Evolutionary conservation across 2,113 vertebrate species (phyloP), one percentile per base, ranked within the genome.

Genomic region (Gavialis gangeticus): DNA sequence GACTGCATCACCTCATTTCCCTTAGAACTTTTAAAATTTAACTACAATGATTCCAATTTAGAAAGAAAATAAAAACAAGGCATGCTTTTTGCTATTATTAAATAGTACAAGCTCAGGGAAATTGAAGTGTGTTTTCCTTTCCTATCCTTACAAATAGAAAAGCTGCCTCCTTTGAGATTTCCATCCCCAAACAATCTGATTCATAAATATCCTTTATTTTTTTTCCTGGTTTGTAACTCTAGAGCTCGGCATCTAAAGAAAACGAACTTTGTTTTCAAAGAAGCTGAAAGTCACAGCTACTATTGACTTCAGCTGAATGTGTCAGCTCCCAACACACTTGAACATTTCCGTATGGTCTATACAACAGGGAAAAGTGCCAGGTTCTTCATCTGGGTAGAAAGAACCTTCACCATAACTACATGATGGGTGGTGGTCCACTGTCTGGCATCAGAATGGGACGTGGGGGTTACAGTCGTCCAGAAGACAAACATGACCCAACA

Each of bases 71-170:
- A 18, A 34, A 59, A 73, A 75, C 5, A 55, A 28, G 64, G 5
- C 55, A 2, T 84, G 54, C 46, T 2, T 16, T 9, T 0, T 21
- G 14, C 27, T 12, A 19, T 34, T 37, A 37, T 37, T 24, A 71
- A 24, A 71, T 80, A 55, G 14, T 73, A 22, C 3, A 84, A 79
- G 12, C 16, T 87, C 66, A 37, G 67, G 19, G 30, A 77, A 56
- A 87, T 5, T 76, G 10, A 7, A 34, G 10, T 0, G 0, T 17
- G 4, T 27, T 91, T n/a, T 69, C 3, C 4, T 27, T 5, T 4
- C 6, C 56, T 16, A 76, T 22, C 27, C 91, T 15, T 86, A 21
- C 13, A 60, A 28, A 37, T 21, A 71, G 19, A 5, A 37, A 71
- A 71, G 37, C 19, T 5, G 67, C 25, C 34, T 30, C 4, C 10